Base-by-base conservation (phyloP, 92 coral and sea anemone genomes). In the Bergia puertoricense region DNA sequence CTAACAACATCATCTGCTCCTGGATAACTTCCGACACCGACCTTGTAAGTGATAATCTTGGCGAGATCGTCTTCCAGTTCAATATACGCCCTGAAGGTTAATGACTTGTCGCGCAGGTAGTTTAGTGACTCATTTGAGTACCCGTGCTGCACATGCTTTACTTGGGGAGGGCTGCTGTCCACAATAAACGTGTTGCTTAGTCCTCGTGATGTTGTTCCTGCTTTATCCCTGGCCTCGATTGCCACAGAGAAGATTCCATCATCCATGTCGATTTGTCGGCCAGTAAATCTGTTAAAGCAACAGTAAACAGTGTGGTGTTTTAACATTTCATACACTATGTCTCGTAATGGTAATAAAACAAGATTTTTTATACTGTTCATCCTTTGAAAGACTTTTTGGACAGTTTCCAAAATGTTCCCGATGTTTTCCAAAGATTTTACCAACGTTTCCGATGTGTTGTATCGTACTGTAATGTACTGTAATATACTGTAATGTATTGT, bases 181-280 rank as follows among this genome's bases (percentile, higher is more conserved):
- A 97, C 95, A 76, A 95, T 95, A 85, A 97, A 92, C 42, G 97
- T 91, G 74, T 95, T 94, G 22, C 98, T 95, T 66, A 92, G 85
- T 0, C 96, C 95, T 23, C 90, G 91, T 59, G 96, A 67, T 22
- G 84, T 90, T 88, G 89, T 88, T 39, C 99, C 99, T 2, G 98
- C 99, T 59, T 89, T 94, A 84, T 97, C 99, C 39, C 77, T 92
- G 6, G 99, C 99, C 85, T 93, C 94, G 15, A 97, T 94, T 16
- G 90, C 93, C 43, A 92, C 98, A 40, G 99, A 92, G 92, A 92
- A 97, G 45, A 94, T 91, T 3, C 99, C 99, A 81, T 97, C 95
- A 15, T 77, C 88, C 89, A 97, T 89, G 82, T 85, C 89, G 81
- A 94, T 92, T 50, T 91, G 91, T 74, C 96, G 92, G 8, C 99